A percentile compares a stretch with the other conserved stretches of the same genome.
Evolutionary conservation across 2,888 invertebrate genomes (phyloP).

Genomic region (Dynastes tityus): DNA sequence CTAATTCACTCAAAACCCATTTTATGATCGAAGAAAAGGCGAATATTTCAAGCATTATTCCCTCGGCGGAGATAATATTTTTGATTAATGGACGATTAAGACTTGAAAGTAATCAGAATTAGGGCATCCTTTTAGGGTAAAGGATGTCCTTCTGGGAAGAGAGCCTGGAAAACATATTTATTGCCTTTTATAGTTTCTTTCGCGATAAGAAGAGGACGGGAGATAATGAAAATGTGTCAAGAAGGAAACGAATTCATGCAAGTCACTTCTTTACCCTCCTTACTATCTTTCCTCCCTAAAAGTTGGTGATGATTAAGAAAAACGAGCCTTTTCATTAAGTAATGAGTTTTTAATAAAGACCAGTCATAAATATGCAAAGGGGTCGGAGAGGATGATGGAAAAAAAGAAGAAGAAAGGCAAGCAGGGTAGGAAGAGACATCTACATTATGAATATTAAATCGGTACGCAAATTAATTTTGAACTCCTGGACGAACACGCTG

Average conservation of each 20-base stretch:
- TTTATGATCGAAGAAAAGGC: background rate
- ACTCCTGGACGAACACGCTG: background rate
- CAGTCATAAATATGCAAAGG: background rate
- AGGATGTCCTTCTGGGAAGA: background rate
- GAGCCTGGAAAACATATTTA: constrained; percentile 8
- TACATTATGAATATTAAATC: constrained; percentile 10
- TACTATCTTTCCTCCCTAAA: background rate
- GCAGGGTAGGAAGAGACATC: background rate
- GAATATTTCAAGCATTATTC: background rate
- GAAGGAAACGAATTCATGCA: background rate
- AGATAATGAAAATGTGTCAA: background rate
- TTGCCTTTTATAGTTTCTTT: background rate
- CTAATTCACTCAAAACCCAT: background rate
- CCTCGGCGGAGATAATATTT: background rate
- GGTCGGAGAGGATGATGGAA: background rate
- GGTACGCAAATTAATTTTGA: background rate
- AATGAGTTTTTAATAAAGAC: constrained; percentile 16
- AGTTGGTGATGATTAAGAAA: background rate
- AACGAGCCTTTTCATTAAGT: constrained; percentile 11
- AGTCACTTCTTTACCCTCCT: background rate
- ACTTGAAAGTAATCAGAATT: constrained; percentile 4
- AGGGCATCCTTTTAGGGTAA: background rate
- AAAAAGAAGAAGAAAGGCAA: background rate
- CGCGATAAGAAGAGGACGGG: background rate
- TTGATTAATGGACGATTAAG: background rate